phyloP scores from a whole-genome alignment of 2,113 vertebrate genomes.

The Hippocampus zosterae region DNA sequence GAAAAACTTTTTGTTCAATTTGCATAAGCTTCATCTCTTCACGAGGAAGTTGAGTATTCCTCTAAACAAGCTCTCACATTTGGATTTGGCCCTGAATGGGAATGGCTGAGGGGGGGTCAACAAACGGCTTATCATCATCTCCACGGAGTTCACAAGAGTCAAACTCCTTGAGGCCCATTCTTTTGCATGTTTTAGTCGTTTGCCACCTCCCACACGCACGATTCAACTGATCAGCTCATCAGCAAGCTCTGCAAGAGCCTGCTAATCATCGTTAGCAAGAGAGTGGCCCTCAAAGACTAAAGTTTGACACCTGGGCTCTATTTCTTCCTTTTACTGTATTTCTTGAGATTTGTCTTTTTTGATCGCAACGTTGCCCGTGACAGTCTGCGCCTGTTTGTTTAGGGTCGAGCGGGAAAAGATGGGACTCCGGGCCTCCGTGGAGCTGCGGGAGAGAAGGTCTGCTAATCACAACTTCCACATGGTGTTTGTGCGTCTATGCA shows the following conservation, averaged over 20 bases:
- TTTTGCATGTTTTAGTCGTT: no score
- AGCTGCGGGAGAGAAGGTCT: slow-evolving; percentile 77
- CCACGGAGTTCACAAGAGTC: no score
- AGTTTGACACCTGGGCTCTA: no score
- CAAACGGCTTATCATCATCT: neutral
- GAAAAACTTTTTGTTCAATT: neutral
- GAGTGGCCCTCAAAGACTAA: no score
- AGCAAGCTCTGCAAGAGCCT: no score
- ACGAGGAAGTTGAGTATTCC: slow-evolving; percentile 26
- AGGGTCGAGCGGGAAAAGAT: slow-evolving; percentile 78
- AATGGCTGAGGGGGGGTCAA: slow-evolving; percentile 27
- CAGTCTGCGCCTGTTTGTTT: slow-evolving; percentile 21
- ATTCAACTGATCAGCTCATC: no score
- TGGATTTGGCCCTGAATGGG: slow-evolving; percentile 15
- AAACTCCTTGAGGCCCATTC: no score
- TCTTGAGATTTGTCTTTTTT: neutral
- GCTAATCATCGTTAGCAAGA: no score
- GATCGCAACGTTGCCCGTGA: neutral
- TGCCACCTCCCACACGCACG: no score
- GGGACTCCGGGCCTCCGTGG: slow-evolving; percentile 72
- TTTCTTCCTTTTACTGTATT: neutral
- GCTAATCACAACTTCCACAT: neutral
- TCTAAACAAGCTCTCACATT: slow-evolving; percentile 17
- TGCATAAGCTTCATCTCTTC: slow-evolving; percentile 26
- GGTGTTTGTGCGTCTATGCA: neutral